Base-by-base conservation (phyloP, 2,113 vertebrate species). In the Steatornis caripensis region DNA sequence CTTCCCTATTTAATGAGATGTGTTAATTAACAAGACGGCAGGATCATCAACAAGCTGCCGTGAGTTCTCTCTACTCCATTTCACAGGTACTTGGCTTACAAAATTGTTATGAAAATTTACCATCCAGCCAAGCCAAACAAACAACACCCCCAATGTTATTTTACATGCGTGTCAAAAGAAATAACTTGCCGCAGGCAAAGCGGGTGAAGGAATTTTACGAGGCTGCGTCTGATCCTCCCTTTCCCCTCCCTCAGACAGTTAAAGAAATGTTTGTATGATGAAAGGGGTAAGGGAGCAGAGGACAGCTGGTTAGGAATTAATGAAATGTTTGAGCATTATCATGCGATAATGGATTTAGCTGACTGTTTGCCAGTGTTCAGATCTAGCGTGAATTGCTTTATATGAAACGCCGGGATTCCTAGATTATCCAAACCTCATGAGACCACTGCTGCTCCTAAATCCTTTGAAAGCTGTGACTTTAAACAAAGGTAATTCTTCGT, bases 111-210 rank as follows among this genome's bases (percentile, higher is more conserved):
- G 92, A 95, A 97, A 95, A 96, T 91, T 76, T 46, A 45, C 74
- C 54, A 74, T 53, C 37, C 89, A 95, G 96, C 96, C 96, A 96
- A 97, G 70, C 74, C 93, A 97, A 95, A 96, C 94, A 95, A 95
- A 95, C 81, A 95, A 64, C 94, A 89, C 81, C 91, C 93, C 89
- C 84, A 72, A 37, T 78, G 61, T 93, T 92, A 92, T 82, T 95
- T 96, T 96, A 95, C 96, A 96, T 93, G 57, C 45, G 87, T 93
- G 77, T 97, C 95, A 97, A 93, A 95, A 96, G 95, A 96, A 97
- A 95, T 90, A 93, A 97, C 92, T 95, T 91, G 94, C 96, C 41
- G 37, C 81, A 46, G 95, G 95, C 94, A 61, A 79, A 93, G 90
- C 16, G 61, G 45, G 95, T 74, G 66, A 96, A 97, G 68, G 95